A percentile compares a stretch with the other conserved stretches of the same genome.
Evolutionary conservation across 2,113 vertebrate genomes (phyloP).

Genomic region (Brachypteracias leptosomus): DNA sequence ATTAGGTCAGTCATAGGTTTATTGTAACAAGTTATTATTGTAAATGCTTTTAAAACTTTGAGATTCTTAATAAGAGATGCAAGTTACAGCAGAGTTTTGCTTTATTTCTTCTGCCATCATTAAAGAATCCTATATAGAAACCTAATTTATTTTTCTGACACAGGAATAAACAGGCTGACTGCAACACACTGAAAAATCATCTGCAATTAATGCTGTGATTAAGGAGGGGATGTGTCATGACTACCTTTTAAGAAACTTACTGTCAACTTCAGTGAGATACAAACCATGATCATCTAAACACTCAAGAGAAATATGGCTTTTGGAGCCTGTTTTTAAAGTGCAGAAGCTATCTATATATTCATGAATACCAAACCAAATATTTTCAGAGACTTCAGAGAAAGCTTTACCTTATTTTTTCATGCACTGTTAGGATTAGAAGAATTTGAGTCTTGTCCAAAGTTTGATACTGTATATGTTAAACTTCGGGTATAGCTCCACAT

Average conservation of each 20-base stretch:
- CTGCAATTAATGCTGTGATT: background rate
- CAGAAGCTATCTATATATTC: background rate
- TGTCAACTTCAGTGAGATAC: background rate
- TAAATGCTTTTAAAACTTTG: background rate
- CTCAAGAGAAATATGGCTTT: background rate
- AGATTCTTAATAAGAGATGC: background rate
- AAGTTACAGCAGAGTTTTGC: background rate
- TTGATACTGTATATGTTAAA: background rate
- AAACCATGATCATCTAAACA: background rate
- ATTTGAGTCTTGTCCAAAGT: background rate
- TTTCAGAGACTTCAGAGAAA: background rate
- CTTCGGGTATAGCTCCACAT: background rate
- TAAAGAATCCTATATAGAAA: background rate
- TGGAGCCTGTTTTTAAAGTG: background rate
- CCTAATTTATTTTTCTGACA: background rate
- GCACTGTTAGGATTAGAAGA: background rate
- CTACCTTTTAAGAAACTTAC: background rate
- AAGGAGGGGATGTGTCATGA: background rate
- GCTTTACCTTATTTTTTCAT: background rate
- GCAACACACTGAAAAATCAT: background rate
- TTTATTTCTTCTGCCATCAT: background rate
- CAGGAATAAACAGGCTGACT: background rate
- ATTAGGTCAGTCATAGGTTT: background rate
- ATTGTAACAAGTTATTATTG: background rate
- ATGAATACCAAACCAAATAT: background rate